phyloP scores from a whole-genome alignment of 2,797 vertebrate genomes.

The Arctocebus calabarensis region DNA sequence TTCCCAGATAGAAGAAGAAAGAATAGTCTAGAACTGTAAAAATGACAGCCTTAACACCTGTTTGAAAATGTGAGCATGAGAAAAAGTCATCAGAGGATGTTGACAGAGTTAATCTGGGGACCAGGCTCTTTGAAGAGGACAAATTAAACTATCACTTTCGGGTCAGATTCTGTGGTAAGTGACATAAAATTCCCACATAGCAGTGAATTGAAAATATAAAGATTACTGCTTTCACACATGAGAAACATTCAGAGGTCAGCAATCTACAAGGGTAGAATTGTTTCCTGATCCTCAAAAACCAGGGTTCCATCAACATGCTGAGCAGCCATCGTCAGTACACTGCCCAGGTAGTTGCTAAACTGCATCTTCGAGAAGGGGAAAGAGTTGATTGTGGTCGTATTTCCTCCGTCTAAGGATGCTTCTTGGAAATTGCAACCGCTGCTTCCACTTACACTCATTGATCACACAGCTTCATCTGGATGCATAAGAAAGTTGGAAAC shows the following conservation, averaged over 20 bases:
- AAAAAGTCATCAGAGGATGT: not conserved
- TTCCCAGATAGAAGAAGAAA: not conserved
- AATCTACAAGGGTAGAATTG: too few species aligned
- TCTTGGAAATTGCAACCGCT: not conserved
- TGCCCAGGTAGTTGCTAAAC: not conserved
- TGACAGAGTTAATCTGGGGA: constrained; percentile 15
- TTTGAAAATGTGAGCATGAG: constrained; percentile 2
- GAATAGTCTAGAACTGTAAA: not conserved
- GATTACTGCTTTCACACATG: not conserved
- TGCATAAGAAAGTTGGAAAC: not conserved
- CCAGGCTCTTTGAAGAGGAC: not conserved
- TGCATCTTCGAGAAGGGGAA: not conserved
- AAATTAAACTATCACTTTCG: not conserved
- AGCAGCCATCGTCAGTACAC: not conserved
- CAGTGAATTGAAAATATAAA: not conserved
- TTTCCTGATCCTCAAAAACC: not conserved
- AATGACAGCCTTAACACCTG: not conserved
- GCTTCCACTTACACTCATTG: not conserved
- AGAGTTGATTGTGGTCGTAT: not conserved
- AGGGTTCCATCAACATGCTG: not conserved
- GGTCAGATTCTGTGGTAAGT: not conserved
- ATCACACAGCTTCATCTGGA: not conserved
- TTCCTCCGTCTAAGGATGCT: not conserved
- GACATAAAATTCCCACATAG: not conserved
- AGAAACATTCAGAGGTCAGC: not conserved